These are phyloP conservation scores for Pachyramphus minor DNA, from an alignment of 2,113 vertebrate genomes.

Conservation along the genomic window DNA sequence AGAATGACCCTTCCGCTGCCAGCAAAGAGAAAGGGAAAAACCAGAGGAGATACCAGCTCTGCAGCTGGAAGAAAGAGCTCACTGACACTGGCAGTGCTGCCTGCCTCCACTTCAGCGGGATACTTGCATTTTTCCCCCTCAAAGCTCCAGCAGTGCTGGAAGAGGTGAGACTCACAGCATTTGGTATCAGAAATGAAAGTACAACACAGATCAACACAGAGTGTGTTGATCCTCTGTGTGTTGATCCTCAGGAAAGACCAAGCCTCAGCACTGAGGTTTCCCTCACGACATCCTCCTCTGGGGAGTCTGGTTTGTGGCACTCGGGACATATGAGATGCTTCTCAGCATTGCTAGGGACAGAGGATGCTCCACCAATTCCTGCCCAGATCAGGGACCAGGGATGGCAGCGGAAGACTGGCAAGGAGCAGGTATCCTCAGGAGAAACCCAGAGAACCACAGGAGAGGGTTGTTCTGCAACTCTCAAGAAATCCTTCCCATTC, in stretches of 20 bases:
- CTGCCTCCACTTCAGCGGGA: neutral
- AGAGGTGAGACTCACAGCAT: neutral
- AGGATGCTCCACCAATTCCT: neutral
- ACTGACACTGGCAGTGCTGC: neutral
- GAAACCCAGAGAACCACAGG: neutral
- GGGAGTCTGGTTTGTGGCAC: neutral
- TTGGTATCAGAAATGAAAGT: neutral
- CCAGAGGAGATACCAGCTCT: neutral
- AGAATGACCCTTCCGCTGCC: neutral
- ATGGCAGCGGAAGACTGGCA: neutral
- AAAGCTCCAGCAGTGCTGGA: neutral
- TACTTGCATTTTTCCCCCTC: neutral
- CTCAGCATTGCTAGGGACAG: neutral
- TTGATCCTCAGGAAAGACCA: neutral
- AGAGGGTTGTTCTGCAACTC: neutral
- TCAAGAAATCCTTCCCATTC: neutral
- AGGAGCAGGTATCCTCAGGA: neutral
- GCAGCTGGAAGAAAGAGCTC: neutral
- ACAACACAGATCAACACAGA: neutral
- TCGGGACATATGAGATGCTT: neutral
- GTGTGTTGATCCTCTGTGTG: neutral
- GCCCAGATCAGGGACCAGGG: accelerated
- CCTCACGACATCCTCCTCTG: neutral
- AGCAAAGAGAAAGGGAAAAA: neutral
- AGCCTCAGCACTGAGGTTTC: neutral